These are phyloP conservation scores for Gryon sp. DNA, from an alignment of 1,140 invertebrate species.

Conservation along the genomic window DNA sequence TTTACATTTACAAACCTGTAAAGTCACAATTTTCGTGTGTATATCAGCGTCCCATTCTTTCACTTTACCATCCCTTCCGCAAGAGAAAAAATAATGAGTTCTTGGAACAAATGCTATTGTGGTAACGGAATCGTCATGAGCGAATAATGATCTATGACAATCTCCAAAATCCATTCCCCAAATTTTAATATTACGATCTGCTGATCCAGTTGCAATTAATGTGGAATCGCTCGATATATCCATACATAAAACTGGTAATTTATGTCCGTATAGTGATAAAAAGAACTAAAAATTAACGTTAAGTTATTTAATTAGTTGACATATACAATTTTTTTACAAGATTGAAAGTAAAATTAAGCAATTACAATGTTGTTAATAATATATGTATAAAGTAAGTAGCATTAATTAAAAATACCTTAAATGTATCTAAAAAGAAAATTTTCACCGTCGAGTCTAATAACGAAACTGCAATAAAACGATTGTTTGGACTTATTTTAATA, in stretches of 20 bases:
- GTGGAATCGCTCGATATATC: constrained; percentile 96
- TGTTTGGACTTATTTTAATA: constrained; percentile 91
- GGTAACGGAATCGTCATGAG: constrained; percentile 97
- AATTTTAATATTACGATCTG: constrained; percentile 97
- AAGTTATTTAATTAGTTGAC: background rate
- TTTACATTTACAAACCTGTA: constrained; percentile 83
- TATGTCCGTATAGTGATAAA: constrained; percentile 97
- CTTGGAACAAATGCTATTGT: constrained; percentile 92
- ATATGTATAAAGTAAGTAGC: background rate
- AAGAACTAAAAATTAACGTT: constrained; percentile 90
- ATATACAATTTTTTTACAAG: too few relatives aligned
- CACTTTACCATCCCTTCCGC: constrained; percentile 94
- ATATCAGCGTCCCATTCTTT: constrained; percentile 99
- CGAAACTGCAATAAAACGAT: constrained; percentile 92
- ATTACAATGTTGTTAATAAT: too few relatives aligned
- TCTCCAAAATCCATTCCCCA: constrained; percentile 99
- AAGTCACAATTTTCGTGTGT: constrained; percentile 93
- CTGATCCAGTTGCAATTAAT: constrained; percentile 95
- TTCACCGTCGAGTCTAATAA: constrained; percentile 96
- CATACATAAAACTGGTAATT: constrained; percentile 94
- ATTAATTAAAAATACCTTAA: constrained; percentile 85
- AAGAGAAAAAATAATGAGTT: constrained; percentile 96
- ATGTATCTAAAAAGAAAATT: constrained; percentile 95
- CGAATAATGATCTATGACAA: constrained; percentile 92
- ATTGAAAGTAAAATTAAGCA: too few relatives aligned